Evolutionary conservation across 2,888 invertebrate genomes (phyloP).

Genomic region (Baccha elongata): DNA sequence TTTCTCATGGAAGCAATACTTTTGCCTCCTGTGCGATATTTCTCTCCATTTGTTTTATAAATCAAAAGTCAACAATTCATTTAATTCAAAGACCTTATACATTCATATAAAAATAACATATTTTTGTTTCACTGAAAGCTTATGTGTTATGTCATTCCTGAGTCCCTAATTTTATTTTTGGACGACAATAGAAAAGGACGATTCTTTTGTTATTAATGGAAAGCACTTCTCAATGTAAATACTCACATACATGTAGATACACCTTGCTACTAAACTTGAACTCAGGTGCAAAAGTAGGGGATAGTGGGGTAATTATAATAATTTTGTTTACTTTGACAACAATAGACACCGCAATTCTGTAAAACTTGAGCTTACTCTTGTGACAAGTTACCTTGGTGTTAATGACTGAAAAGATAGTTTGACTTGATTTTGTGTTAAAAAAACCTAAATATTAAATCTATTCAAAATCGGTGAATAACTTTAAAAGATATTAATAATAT

Average conservation of each 20-base stretch:
- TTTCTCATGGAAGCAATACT: slow-evolving; percentile 3
- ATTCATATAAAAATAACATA: not conserved
- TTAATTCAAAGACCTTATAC: not conserved
- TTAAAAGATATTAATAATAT: too few relatives aligned
- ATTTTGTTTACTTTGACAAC: too few relatives aligned
- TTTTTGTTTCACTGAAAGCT: not conserved
- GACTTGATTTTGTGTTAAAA: too few relatives aligned
- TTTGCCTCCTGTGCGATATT: not conserved
- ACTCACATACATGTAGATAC: not conserved
- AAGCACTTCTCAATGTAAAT: not conserved
- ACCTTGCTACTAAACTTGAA: not conserved
- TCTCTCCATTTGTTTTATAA: slow-evolving; percentile 4
- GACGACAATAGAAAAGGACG: slow-evolving; percentile 13
- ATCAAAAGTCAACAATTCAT: slow-evolving; percentile 19
- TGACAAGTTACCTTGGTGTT: too few relatives aligned
- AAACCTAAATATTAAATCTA: too few relatives aligned
- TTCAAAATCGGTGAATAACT: too few relatives aligned
- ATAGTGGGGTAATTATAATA: not conserved
- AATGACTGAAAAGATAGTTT: too few relatives aligned
- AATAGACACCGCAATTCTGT: too few relatives aligned
- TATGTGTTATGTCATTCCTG: slow-evolving; percentile 8
- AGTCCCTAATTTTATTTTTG: not conserved
- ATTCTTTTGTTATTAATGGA: slow-evolving; percentile 8
- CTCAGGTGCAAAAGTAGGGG: not conserved
- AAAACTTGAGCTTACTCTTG: too few relatives aligned